Percentiles rank a stretch among this genome's conserved stretches.
Evolutionary conservation across 2,888 invertebrate genomes (phyloP).

Genomic region (Brachynemurus nebulosus): DNA sequence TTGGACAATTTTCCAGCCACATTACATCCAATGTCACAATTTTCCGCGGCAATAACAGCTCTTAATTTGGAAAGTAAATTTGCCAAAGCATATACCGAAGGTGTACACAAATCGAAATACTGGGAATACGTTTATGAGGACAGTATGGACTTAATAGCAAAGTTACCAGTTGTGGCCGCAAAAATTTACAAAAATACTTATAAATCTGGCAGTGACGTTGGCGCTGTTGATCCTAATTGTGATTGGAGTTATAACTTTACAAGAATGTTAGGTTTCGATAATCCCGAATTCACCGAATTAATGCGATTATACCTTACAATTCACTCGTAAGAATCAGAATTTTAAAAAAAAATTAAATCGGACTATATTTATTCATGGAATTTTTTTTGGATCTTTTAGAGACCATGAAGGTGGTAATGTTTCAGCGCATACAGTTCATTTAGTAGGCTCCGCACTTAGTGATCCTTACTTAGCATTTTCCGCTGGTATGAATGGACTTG

Average conservation of each 20-base stretch:
- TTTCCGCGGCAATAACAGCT: conserved; percentile 80
- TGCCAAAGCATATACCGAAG: conserved; percentile 77
- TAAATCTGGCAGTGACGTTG: conserved; percentile 47
- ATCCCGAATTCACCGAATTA: conserved; percentile 72
- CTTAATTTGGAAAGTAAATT: conserved; percentile 87
- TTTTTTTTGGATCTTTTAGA: conserved; percentile 32
- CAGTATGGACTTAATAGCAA: conserved; percentile 88
- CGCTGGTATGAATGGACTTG: conserved; percentile 86
- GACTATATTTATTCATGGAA: not conserved
- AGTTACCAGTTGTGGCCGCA: conserved; percentile 85
- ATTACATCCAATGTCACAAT: conserved; percentile 91
- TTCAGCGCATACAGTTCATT: conserved; percentile 85
- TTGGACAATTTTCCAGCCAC: conserved; percentile 80
- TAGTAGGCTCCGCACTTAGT: conserved; percentile 87
- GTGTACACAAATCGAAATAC: conserved; percentile 77
- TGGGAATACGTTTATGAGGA: conserved; percentile 93
- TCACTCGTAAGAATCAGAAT: conserved; percentile 44
- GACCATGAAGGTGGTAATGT: conserved; percentile 97
- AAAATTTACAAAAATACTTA: conserved; percentile 86
- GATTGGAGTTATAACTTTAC: conserved; percentile 92
- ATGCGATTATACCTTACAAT: conserved; percentile 89
- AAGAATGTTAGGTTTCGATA: conserved; percentile 80
- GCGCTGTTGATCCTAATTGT: conserved; percentile 74
- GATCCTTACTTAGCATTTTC: conserved; percentile 89
- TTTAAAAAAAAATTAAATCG: not conserved